phyloP scores from a whole-genome alignment of 2,797 vertebrate genomes.

The Premnoplex brunnescens region DNA sequence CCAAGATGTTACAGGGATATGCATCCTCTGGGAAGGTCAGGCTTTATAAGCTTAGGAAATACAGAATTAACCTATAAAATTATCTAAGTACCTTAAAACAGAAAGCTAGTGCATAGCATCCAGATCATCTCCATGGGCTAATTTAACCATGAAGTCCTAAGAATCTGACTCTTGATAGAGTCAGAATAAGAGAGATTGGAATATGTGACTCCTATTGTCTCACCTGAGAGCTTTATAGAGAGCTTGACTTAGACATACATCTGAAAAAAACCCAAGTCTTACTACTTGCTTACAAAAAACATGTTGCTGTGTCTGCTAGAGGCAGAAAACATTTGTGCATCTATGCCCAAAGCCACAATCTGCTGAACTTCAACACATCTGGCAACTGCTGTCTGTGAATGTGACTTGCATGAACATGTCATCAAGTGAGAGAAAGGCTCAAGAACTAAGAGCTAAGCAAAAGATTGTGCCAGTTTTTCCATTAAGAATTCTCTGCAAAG shows the following conservation, averaged over 20 bases:
- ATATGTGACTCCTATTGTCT: not conserved
- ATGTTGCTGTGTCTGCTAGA: not conserved
- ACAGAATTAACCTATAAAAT: not conserved
- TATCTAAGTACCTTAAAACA: not conserved
- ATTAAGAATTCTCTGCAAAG: conserved; percentile 11
- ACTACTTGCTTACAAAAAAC: not conserved
- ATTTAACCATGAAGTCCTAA: not conserved
- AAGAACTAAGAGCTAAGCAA: not conserved
- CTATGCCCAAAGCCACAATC: not conserved
- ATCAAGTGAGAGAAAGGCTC: not conserved
- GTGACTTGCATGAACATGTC: not conserved
- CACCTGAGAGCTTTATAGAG: not conserved
- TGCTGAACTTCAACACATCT: conserved; percentile 8
- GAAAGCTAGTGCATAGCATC: not conserved
- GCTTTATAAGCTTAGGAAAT: not conserved
- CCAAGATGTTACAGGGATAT: not conserved
- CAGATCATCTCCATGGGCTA: not conserved
- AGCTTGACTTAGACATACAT: not conserved
- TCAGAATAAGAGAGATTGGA: not conserved
- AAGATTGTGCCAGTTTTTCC: conserved; percentile 5
- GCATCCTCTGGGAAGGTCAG: not conserved
- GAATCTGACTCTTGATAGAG: not conserved
- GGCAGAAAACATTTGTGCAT: not conserved
- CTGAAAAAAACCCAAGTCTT: not conserved
- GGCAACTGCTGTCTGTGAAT: conserved; percentile 7